Base-by-base conservation (phyloP, 1,140 invertebrate species). In the Telenomus remus region DNA sequence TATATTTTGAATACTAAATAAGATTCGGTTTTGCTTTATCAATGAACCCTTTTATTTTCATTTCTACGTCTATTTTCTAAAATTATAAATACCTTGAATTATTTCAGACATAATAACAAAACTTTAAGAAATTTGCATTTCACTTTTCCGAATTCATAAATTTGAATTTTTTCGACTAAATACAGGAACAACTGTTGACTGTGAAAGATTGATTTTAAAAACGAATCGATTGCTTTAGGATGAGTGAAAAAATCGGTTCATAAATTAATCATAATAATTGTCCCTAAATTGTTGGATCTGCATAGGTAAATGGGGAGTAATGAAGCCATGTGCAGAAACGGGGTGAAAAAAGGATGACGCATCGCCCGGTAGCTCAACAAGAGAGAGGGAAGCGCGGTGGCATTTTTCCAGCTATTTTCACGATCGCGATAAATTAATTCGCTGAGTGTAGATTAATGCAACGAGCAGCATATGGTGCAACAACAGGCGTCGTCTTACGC, bases 391-490 rank as follows among this genome's bases (percentile, higher is more conserved):
- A 56, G 55, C 33, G 54, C 46, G 34, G 60, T 34, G n/a, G 4
- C 37, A 42, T 69, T 77, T 77, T 77, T 46, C 59, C 48, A 48
- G 43, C 59, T 53, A 78, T 73, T 78, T 73, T 35, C 64, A 55
- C 60, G 69, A 78, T 73, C 69, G 65, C 48, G 69, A 78, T 78
- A 78, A 73, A 69, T 54, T 63, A 66, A 69, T 73, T 73, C 48
- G 59, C 33, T 49, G 1, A 49, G 43, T 56, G 69, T 43, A 37
- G 64, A 72, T 72, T 72, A 72, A 72, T 72, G 56, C 68, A 72
- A 69, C 39, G 48, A 15, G 54, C 55, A 60, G 51, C 75, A 78
- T 73, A 78, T 78, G 75, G 75, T 15, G 64, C 37, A 69, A 77
- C 75, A 77, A 71, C 75, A 57, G 71, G 48, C 61, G 61, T 66